Percentiles rank a stretch among this genome's conserved stretches.
These are phyloP conservation scores for Cecropterus lyciades DNA, from an alignment of 1,140 invertebrate genomes.

Conservation along the genomic window DNA sequence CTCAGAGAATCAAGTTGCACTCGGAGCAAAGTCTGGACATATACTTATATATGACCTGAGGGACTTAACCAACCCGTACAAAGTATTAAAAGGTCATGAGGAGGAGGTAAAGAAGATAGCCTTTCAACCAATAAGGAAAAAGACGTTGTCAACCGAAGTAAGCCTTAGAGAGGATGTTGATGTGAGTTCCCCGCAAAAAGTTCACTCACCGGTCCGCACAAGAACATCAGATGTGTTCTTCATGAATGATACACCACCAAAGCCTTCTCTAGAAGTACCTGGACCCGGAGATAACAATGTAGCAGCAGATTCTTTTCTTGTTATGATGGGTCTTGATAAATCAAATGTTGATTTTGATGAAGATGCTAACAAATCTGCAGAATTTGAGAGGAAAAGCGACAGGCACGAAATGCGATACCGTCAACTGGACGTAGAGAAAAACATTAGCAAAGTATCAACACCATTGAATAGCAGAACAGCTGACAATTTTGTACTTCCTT, in stretches of 20 bases:
- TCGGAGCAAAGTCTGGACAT: constrained; percentile 76
- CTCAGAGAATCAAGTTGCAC: constrained; percentile 66
- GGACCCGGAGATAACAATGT: constrained; percentile 47
- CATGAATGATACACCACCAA: constrained; percentile 64
- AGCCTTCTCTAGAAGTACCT: constrained; percentile 50
- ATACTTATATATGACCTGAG: constrained; percentile 77
- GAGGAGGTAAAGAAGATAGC: constrained; percentile 67
- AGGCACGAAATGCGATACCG: constrained; percentile 56
- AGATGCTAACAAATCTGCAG: constrained; percentile 55
- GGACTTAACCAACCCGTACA: constrained; percentile 65
- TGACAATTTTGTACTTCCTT: constrained; percentile 62
- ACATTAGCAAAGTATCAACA: constrained; percentile 73
- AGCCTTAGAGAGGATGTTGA: constrained; percentile 74
- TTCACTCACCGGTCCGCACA: constrained; percentile 53
- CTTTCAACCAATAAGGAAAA: constrained; percentile 72
- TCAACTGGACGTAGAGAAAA: constrained; percentile 66
- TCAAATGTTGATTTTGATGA: constrained; percentile 62
- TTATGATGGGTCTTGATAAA: constrained; percentile 72
- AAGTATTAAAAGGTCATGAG: constrained; percentile 71
- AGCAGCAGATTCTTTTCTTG: constrained; percentile 70
- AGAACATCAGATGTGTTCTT: constrained; percentile 74
- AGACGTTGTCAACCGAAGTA: constrained; percentile 61
- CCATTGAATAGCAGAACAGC: constrained; percentile 58
- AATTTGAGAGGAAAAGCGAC: constrained; percentile 62
- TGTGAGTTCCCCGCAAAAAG: constrained; percentile 49